Evolutionary conservation across 1,140 invertebrate genomes (phyloP).

Genomic region (Araneus ventricosus): DNA sequence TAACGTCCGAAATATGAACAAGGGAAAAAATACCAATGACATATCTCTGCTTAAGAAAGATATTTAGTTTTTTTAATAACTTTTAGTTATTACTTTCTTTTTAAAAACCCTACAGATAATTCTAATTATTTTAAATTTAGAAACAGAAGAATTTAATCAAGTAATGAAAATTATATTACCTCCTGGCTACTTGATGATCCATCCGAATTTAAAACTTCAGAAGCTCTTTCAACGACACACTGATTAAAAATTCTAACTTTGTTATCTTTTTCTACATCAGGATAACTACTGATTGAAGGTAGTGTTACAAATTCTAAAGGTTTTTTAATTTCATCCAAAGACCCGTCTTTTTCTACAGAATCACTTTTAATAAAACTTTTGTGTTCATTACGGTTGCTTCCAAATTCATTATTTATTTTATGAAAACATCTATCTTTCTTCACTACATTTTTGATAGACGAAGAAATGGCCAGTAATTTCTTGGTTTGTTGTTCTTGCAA

Average conservation of each 20-base stretch:
- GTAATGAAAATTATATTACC: background rate
- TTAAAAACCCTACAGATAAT: too few relatives aligned
- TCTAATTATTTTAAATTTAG: too few relatives aligned
- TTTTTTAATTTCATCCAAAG: background rate
- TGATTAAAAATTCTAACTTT: background rate
- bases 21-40: too few relatives aligned
- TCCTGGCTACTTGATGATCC: background rate
- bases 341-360: background rate
- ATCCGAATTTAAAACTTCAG: background rate
- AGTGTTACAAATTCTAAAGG: background rate
- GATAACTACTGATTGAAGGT: background rate
- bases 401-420: background rate
- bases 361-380: background rate
- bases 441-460: slow-evolving; percentile 10
- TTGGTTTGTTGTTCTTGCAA: background rate
- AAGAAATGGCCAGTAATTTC: background rate
- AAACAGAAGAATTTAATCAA: too few relatives aligned
- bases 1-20: too few relatives aligned
- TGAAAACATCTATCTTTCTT: slow-evolving; percentile 35
- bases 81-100: too few relatives aligned
- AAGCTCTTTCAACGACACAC: background rate
- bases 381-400: background rate
- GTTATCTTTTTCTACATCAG: background rate
- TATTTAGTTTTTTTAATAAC: too few relatives aligned
- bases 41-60: too few relatives aligned